Base-by-base conservation (phyloP, 2,888 invertebrate genomes). In the Stratiomys singularior region DNA sequence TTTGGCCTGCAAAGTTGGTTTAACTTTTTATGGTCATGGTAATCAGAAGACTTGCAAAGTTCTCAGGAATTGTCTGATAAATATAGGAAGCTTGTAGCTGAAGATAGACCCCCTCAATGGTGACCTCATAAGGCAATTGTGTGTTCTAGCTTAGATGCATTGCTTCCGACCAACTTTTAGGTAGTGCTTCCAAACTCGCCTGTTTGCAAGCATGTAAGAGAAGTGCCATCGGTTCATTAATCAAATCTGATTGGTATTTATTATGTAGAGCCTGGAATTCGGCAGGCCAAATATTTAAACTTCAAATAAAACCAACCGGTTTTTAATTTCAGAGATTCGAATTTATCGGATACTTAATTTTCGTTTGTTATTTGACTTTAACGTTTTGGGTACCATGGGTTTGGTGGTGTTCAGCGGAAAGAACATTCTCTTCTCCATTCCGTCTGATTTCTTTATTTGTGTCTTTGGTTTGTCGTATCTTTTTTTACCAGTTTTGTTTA, bases 221-320 rank as follows among this genome's bases (percentile, higher is more conserved):
- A 64, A 28, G 64, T 64, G 30, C 9, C 64, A 30, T 28, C 13
- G n/a, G 15, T 64, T 64, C 64, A 64, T 64, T 64, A 64, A 64
- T 64, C 64, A 64, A 64, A 64, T 64, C 4, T 28, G 30, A 64
- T 28, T 64, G 27, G 27, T 28, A 64, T 64, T 64, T 64, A 64
- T 64, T 30, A 15, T 3, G 30, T 5, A 28, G 13, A 1, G 64
- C 11, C 30, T 64, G 64, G 11, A 30, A 64, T 64, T 64, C 64
- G 30, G 28, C 64, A 30, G 64, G 64, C 64, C 64, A 64, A 64
- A 64, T 27, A 64, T 64, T 64, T 64, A 25, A 64, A 64, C 30
- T 64, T 64, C 64, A 64, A 27, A 64, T 25, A 30, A 52, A 52
- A 52, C 52, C n/a, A 64, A 64, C 64, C 64, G 64, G 64, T 64